phyloP scores from a whole-genome alignment of 1,140 invertebrate genomes.

The Drosophila subobscura region DNA sequence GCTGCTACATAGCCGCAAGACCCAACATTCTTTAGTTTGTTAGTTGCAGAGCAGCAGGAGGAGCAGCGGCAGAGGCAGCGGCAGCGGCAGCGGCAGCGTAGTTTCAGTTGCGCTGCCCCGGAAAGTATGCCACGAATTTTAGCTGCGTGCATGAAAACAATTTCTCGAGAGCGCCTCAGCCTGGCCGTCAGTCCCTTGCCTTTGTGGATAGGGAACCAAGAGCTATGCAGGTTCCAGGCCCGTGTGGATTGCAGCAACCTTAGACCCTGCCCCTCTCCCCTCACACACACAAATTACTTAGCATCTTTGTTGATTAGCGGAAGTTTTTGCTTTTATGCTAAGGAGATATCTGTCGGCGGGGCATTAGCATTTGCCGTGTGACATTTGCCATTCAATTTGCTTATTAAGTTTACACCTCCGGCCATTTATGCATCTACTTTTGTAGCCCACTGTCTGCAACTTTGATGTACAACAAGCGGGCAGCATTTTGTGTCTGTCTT shows the following conservation, averaged over 20 bases:
- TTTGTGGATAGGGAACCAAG: background rate
- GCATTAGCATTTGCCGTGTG: constrained; percentile 35
- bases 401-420: constrained; percentile 76
- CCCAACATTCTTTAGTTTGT: constrained; percentile 68
- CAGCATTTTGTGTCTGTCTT: constrained; percentile 2
- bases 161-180: constrained; percentile 20
- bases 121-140: constrained; percentile 72
- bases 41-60: constrained; percentile 27
- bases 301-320: constrained; percentile 40
- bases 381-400: constrained; percentile 52
- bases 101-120: constrained; percentile 34
- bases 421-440: constrained; percentile 64
- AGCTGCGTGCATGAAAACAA: constrained; percentile 45
- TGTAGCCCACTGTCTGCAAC: constrained; percentile 19
- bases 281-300: constrained; percentile 21
- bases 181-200: no score
- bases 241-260: background rate
- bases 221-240: background rate
- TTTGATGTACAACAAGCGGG: constrained; percentile 48
- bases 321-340: constrained; percentile 45
- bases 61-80: constrained; percentile 14
- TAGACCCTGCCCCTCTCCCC: background rate
- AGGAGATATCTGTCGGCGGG: constrained; percentile 27
- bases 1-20: constrained; percentile 74
- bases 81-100: constrained; percentile 18